Evolutionary conservation across 1,140 invertebrate species (phyloP), one percentile per base, ranked within the genome.

Genomic region (Daktulosphaira vitifoliae): DNA sequence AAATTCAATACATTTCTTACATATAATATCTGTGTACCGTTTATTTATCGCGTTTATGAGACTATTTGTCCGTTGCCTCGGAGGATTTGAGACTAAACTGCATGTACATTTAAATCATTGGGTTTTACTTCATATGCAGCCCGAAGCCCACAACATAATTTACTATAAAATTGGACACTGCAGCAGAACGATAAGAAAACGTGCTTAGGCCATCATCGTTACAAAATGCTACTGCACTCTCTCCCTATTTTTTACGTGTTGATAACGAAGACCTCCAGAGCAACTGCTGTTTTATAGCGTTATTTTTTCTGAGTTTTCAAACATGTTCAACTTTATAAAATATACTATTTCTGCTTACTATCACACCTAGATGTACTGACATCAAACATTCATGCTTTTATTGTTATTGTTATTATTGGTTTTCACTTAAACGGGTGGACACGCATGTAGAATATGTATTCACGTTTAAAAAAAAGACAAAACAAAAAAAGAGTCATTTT

Each of bases 141-240:
- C 46, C 20, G 20, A 16, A 8, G 3, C 48, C 20, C 4, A 20
- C 11, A 13, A 11, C 1, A 20, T 7, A 15, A 9, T 23, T 4
- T 33, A 48, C 13, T 42, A 16, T n/a, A 23, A 49, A 20, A 49
- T n/a, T 50, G 26, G 33, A 13, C 51, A 13, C 51, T 53, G 51
- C 51, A 53, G 22, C 37, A 20, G 33, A 18, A 16, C 18, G 51
- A 53, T 53, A 53, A 53, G 51, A 23, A 53, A 53, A 53, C 51
- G 51, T 38, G 37, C 9, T 20, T 11, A 11, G 29, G 18, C 26
- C 29, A 37, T 33, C 4, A 20, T 11, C 8, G 7, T 22, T 2
- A 44, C 16, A 20, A 5, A 37, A 6, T 37, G 13, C 33, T 37
- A 5, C 33, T 13, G 5, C 33, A 13, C 33, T 6, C 5, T 37